These are phyloP conservation scores for Pagetopsis macropterus DNA, from an alignment of 2,797 vertebrate genomes.

Conservation along the genomic window DNA sequence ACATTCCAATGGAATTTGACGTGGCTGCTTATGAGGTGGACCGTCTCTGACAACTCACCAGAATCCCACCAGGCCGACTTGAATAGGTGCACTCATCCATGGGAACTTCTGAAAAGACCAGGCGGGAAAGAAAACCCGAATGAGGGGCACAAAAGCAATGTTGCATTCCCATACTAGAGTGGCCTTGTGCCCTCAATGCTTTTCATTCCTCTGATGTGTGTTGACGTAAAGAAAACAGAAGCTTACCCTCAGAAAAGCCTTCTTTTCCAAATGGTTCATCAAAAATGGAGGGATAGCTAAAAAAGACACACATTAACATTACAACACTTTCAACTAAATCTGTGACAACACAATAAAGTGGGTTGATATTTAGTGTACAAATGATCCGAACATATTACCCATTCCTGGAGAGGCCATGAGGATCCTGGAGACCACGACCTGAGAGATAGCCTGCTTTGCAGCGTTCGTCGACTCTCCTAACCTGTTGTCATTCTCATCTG, in stretches of 20 bases:
- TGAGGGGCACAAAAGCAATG: constrained; percentile 69
- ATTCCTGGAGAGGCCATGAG: constrained; percentile 99
- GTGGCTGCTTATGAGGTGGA: constrained; percentile 55
- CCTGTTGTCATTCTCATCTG: constrained; percentile 91
- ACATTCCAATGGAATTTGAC: constrained; percentile 38
- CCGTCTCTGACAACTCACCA: constrained; percentile 89
- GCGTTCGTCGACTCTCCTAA: constrained; percentile 94
- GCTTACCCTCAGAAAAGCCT: constrained; percentile 94
- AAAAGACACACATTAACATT: constrained; percentile 43
- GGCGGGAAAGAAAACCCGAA: constrained; percentile 43
- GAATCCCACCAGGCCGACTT: constrained; percentile 96
- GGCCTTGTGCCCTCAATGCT: constrained; percentile 50
- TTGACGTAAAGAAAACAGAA: constrained; percentile 34
- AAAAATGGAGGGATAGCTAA: constrained; percentile 95
- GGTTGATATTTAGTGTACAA: background rate
- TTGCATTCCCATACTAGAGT: constrained; percentile 51
- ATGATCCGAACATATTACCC: constrained; percentile 81
- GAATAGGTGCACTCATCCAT: constrained; percentile 98
- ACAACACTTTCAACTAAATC: background rate
- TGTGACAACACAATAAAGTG: background rate
- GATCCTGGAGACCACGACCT: constrained; percentile 96
- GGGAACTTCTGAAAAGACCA: constrained; percentile 91
- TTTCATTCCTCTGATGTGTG: constrained; percentile 48
- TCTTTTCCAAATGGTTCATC: constrained; percentile 98
- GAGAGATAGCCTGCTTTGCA: constrained; percentile 94